These are phyloP conservation scores for Chloropsis hardwickii DNA, from an alignment of 2,113 vertebrate species.

Conservation along the genomic window DNA sequence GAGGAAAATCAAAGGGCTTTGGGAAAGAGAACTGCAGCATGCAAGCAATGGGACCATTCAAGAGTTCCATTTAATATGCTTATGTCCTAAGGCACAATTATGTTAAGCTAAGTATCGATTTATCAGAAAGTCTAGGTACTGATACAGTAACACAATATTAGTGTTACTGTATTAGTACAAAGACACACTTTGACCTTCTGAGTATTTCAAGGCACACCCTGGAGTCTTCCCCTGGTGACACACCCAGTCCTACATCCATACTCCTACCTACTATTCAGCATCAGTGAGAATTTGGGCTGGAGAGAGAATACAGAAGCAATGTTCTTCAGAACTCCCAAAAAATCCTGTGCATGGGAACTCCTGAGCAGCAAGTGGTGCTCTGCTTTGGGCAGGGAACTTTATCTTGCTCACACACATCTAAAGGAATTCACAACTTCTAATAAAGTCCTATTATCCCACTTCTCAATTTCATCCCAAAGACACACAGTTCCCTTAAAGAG, in stretches of 20 bases:
- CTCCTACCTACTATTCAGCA: not conserved
- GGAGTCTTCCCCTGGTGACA: not conserved
- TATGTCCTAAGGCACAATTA: not conserved
- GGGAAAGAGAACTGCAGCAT: not conserved
- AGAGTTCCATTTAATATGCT: not conserved
- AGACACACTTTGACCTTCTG: not conserved
- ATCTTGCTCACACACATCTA: not conserved
- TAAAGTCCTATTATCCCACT: not conserved
- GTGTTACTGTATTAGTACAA: no score
- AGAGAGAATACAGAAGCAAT: not conserved
- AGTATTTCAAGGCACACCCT: not conserved
- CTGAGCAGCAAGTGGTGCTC: not conserved
- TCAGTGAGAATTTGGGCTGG: not conserved
- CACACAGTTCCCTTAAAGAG: not conserved
- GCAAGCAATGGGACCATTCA: not conserved
- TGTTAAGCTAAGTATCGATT: not conserved
- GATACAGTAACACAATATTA: not conserved
- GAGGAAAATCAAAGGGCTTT: not conserved
- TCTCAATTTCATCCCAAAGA: not conserved
- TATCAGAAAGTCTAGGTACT: not conserved
- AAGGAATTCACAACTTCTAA: not conserved
- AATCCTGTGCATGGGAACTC: not conserved
- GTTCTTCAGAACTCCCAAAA: not conserved
- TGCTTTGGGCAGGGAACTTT: not conserved
- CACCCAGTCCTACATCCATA: not conserved